Evolutionary conservation across 2,888 invertebrate genomes (phyloP).

Genomic region (Philaethria dido): DNA sequence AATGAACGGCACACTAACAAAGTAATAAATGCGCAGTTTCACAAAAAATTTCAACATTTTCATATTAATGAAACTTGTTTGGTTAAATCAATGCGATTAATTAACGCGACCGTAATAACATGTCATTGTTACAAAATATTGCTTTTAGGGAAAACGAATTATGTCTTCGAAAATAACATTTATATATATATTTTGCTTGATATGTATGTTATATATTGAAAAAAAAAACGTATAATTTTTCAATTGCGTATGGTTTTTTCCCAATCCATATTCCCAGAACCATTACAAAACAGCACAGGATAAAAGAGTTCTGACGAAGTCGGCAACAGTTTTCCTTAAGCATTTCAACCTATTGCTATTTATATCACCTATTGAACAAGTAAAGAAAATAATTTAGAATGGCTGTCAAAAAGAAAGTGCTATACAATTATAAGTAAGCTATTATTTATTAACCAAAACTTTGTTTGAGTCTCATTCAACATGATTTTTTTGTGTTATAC

Average conservation of each 20-base stretch:
- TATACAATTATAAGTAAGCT: background rate
- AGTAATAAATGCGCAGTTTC: background rate
- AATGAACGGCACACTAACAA: background rate
- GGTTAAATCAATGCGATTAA: slow-evolving; percentile 2
- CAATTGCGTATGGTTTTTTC: no score
- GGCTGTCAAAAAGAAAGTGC: background rate
- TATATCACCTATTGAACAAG: background rate
- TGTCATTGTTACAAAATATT: slow-evolving; percentile 10
- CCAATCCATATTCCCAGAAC: background rate
- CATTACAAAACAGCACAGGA: background rate
- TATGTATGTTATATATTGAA: no score
- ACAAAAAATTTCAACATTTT: slow-evolving; percentile 2
- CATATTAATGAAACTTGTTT: background rate
- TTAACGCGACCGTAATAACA: background rate
- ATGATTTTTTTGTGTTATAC: no score
- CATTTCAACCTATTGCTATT: background rate
- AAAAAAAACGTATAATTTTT: no score
- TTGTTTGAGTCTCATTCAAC: no score
- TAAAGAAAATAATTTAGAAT: background rate
- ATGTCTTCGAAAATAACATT: no score
- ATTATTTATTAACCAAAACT: background rate
- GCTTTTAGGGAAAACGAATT: background rate
- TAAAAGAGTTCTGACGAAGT: background rate
- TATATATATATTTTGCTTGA: no score
- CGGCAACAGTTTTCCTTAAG: background rate